phyloP scores from a whole-genome alignment of 2,113 vertebrate species.

The Lepidothrix coronata region DNA sequence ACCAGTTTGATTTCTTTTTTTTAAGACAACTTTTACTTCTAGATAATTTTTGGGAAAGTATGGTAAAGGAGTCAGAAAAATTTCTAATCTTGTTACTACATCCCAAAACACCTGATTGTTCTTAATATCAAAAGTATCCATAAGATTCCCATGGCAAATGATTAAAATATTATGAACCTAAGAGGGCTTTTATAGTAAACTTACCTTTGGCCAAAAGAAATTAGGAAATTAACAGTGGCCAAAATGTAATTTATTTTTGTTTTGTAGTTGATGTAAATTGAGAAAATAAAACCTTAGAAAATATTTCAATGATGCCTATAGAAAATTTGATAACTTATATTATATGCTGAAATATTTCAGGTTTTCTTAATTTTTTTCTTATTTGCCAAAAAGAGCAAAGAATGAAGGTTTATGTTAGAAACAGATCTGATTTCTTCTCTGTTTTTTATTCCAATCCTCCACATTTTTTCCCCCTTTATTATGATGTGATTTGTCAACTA shows the following conservation, averaged over 20 bases:
- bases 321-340: background rate
- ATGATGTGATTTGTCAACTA: background rate
- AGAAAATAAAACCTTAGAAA: background rate
- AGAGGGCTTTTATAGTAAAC: background rate
- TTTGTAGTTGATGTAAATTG: background rate
- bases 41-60: background rate
- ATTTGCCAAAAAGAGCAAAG: background rate
- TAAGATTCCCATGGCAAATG: background rate
- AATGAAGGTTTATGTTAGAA: background rate
- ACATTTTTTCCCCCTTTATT: background rate
- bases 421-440: background rate
- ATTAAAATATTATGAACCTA: background rate
- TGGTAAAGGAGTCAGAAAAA: background rate
- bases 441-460: background rate
- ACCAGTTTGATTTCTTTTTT: background rate
- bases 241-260: background rate
- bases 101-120: background rate
- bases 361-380: background rate
- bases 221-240: background rate
- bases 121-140: background rate
- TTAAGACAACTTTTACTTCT: background rate
- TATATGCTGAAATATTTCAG: background rate
- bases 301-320: background rate
- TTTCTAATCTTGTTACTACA: background rate
- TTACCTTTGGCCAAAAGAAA: background rate